Evolutionary conservation across 2,113 vertebrate genomes (phyloP).

Genomic region (Hirundichthys speculiger): DNA sequence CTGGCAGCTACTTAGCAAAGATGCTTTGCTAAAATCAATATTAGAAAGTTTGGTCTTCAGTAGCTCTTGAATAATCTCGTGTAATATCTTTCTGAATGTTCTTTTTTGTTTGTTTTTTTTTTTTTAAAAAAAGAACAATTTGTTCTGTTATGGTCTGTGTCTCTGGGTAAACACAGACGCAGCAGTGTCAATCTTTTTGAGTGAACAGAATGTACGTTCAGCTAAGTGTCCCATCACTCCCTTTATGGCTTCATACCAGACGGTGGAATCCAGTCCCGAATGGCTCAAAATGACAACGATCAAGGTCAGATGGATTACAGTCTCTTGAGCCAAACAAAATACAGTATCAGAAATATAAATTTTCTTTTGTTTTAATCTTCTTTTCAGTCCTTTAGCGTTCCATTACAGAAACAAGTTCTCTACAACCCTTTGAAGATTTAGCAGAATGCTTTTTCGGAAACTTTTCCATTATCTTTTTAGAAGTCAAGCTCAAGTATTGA

Average conservation of each 20-base stretch:
- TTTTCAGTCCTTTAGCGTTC: constrained; percentile 28
- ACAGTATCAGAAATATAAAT: constrained; percentile 19
- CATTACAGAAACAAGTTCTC: constrained; percentile 30
- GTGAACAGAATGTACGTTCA: constrained; percentile 5
- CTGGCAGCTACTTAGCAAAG: no score
- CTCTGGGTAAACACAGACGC: background rate
- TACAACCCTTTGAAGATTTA: constrained; percentile 10
- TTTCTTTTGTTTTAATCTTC: constrained; percentile 17
- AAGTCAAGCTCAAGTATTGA: constrained; percentile 30
- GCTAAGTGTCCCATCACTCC: background rate
- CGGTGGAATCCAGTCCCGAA: background rate
- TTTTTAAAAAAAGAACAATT: no score
- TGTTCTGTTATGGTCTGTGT: constrained; percentile 8
- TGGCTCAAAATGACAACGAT: background rate
- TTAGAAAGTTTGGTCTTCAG: no score
- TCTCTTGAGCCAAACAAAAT: constrained; percentile 15
- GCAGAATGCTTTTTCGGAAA: constrained; percentile 11
- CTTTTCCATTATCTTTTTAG: background rate
- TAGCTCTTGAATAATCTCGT: no score
- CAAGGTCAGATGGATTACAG: constrained; percentile 19
- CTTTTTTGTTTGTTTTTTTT: no score
- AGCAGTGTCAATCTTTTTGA: background rate
- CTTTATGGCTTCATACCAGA: constrained; percentile 5
- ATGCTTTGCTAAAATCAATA: no score
- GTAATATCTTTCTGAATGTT: no score